These are phyloP conservation scores for Ammodytes dubius DNA, from an alignment of 2,113 vertebrate species.

Conservation along the genomic window DNA sequence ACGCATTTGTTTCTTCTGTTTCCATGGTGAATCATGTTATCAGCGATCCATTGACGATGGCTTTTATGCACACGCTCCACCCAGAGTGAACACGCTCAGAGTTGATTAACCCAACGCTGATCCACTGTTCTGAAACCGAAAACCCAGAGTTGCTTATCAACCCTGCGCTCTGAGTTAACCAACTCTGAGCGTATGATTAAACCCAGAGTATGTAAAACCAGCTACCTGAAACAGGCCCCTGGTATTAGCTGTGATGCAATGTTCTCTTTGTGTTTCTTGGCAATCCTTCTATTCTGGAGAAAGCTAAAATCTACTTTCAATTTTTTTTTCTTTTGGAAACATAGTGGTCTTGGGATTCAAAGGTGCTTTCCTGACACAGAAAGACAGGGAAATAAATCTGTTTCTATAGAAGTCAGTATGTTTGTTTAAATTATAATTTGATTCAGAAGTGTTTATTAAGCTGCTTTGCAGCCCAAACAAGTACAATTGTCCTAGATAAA, in stretches of 20 bases:
- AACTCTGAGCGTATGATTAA: too few relatives aligned
- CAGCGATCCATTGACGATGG: too few relatives aligned
- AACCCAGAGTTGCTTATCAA: too few relatives aligned
- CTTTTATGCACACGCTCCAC: too few relatives aligned
- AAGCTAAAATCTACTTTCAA: slow-evolving; percentile 3
- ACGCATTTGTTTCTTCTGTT: too few relatives aligned
- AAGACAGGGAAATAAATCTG: slow-evolving; percentile 7
- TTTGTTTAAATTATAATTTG: not conserved
- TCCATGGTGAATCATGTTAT: too few relatives aligned
- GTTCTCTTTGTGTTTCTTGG: slow-evolving; percentile 9
- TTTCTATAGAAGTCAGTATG: not conserved
- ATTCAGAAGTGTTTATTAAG: not conserved
- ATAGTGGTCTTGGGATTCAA: slow-evolving; percentile 2
- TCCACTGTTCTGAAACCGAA: too few relatives aligned
- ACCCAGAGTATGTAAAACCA: too few relatives aligned
- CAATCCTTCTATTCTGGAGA: not conserved
- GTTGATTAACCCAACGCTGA: too few relatives aligned
- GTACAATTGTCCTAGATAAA: not conserved
- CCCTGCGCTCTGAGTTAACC: too few relatives aligned
- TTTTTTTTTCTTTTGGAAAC: slow-evolving; percentile 14
- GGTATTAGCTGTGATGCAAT: not conserved
- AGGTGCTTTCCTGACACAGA: not conserved
- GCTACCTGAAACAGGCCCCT: too few relatives aligned
- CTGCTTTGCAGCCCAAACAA: not conserved
- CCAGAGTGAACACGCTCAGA: slow-evolving; percentile 14